Evolutionary conservation across 2,888 invertebrate species (phyloP), one percentile per base, ranked within the genome.

Genomic region (Timema podura): DNA sequence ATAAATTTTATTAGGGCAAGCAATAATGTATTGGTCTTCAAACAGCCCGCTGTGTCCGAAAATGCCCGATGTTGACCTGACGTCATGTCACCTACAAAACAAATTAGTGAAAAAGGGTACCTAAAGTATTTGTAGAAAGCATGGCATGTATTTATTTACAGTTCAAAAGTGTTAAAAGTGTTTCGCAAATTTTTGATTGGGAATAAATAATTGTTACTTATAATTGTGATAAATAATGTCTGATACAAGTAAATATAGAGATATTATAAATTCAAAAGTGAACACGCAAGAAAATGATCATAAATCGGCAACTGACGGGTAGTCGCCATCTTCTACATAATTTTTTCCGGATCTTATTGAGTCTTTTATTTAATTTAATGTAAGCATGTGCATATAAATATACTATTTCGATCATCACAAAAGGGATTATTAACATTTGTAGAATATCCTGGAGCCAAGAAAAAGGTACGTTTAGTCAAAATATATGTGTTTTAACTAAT

Each of bases 261-360:
- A 51, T 68, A 48, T 68, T 54, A 46, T 59, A 45, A 46, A 65
- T 64, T 71, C 69, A 54, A 65, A 70, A 72, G 68, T 69, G 72
- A 70, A 66, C 70, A 67, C 70, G 71, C 67, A 71, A 67, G 70
- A 71, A 72, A 74, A 68, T 74, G 72, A 71, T 70, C 71, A 77
- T 77, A 77, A 78, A 78, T 78, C 77, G 77, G 78, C 77, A 75
- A 78, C 77, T 81, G 81, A 80, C 81, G 81, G 81, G 80, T 82
- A 82, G 83, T 84, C 84, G 85, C 85, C 85, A 85, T 85, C 85
- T 85, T 85, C 83, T 82, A 82, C 81, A 82, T 82, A 81, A 83
- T 80, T 83, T 82, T 84, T 79, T 78, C 78, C 78, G 76, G 78
- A 79, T 78, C 79, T 77, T 76, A 75, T 75, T 76, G 73, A 75